Evolutionary conservation across 2,888 invertebrate species (phyloP), one percentile per base, ranked within the genome.

Genomic region (Odontocolon sp.): DNA sequence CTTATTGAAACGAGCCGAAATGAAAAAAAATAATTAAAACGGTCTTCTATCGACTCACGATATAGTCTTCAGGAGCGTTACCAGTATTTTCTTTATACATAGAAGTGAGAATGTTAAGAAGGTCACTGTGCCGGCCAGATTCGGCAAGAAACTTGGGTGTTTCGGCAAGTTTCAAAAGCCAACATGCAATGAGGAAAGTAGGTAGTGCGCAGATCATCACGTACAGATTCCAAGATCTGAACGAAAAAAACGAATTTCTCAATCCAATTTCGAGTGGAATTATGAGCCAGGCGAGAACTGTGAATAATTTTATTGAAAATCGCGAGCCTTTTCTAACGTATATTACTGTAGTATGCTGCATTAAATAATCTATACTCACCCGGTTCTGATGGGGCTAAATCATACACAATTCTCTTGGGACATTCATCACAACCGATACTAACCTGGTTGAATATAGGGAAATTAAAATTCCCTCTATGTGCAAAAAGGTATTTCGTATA

Each of bases 101-200:
- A 75, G 92, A 91, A 84, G 93, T 92, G 9, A 96, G 92, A 31
- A 61, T 31, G 18, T 8, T 54, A 94, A 93, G 31, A 92, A 91
- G 3, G 95, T 90, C 0, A 96, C 94, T 68, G 94, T 94, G 42
- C 94, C 94, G 31, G 94, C 93, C 87, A 95, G 94, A 0, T 95
- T 95, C 95, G 87, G 96, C 92, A 84, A 96, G 92, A 90, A 95
- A 96, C 89, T 96, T 96, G 0, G 96, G 96, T 85, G 95, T 95
- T 89, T 96, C 96, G 0, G 96, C 95, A 90, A 95, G 95, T 77
- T 92, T 91, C 78, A 94, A 91, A 18, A 95, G 89, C 94, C 95
- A 95, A 72, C 93, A 77, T 2, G 91, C 94, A 23, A 94, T 92
- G 52, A 93, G 47, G 14, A 95, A 91, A 78, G 95, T 94, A 0